A percentile compares a stretch with the other conserved stretches of the same genome.
Conservation (phyloP, 2,113 vertebrate species). For the Passerina amoena region DNA sequence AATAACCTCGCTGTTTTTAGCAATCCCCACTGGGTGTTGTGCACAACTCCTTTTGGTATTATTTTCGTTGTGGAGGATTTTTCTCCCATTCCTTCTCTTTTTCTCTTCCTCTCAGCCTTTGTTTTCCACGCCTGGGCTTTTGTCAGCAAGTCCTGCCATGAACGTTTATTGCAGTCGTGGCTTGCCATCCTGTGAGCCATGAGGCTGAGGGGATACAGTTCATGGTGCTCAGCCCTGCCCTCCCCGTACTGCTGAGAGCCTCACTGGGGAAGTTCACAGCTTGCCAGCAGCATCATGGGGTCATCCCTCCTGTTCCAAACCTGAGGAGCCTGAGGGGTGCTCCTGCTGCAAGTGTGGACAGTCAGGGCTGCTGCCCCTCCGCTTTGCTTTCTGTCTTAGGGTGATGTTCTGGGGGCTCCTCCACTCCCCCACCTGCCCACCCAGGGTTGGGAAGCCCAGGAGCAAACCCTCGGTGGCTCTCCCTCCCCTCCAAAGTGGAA, state of each 20-base stretch:
- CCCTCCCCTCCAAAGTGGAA: neutral
- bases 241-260: rapidly evolving
- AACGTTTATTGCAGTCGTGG: neutral
- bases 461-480: neutral
- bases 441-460: neutral
- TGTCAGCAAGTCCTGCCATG: neutral
- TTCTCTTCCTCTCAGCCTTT: neutral
- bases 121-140: neutral
- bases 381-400: rapidly evolving
- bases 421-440: neutral
- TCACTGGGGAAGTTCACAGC: neutral
- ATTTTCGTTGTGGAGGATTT: slow-evolving; percentile 2
- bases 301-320: neutral
- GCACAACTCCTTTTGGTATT: slow-evolving; percentile 36
- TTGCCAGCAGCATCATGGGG: neutral
- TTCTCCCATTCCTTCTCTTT: neutral
- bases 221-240: neutral
- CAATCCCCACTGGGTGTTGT: slow-evolving; percentile 29
- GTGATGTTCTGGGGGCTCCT: rapidly evolving
- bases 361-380: rapidly evolving
- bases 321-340: neutral
- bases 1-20: slow-evolving; percentile 67
- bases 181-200: neutral
- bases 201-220: neutral
- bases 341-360: neutral